phyloP scores from a whole-genome alignment of 2,888 invertebrate genomes.

The Arrhopalites spinosus region DNA sequence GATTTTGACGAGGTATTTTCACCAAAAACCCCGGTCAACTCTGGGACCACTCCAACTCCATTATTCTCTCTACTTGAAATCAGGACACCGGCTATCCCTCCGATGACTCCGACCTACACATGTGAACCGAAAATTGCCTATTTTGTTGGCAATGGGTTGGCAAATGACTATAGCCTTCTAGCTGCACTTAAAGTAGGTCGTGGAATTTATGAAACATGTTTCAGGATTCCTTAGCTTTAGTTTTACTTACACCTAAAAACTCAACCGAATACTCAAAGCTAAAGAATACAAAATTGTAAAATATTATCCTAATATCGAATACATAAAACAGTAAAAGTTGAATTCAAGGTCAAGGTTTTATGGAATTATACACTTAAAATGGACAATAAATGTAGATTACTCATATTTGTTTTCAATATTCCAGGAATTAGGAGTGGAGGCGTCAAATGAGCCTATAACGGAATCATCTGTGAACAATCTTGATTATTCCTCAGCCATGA shows the following conservation, averaged over 20 bases:
- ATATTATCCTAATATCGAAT: too few relatives aligned
- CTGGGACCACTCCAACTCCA: constrained; percentile 11
- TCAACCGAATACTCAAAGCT: too few relatives aligned
- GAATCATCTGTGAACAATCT: constrained; percentile 40
- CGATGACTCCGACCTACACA: constrained; percentile 12
- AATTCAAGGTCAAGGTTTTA: too few relatives aligned
- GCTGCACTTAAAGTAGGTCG: constrained; percentile 44
- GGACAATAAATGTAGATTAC: not conserved
- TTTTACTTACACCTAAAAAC: too few relatives aligned
- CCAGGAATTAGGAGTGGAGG: constrained; percentile 46
- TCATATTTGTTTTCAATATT: constrained; percentile 11
- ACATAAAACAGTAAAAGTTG: too few relatives aligned
- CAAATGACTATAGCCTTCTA: constrained; percentile 39
- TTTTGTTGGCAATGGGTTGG: constrained; percentile 37
- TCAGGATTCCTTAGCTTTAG: too few relatives aligned
- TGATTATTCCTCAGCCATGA: constrained; percentile 44
- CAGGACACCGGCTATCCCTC: constrained; percentile 33
- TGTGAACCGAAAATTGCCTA: constrained; percentile 43
- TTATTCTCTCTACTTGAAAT: constrained; percentile 42
- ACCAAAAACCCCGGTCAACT: too few relatives aligned
- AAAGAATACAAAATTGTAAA: too few relatives aligned
- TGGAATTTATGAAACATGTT: not conserved
- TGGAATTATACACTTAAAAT: too few relatives aligned
- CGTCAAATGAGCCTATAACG: not conserved
- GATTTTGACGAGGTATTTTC: not conserved